Base-by-base conservation (phyloP, 2,113 vertebrate species). In the Seriola rivoliana region DNA sequence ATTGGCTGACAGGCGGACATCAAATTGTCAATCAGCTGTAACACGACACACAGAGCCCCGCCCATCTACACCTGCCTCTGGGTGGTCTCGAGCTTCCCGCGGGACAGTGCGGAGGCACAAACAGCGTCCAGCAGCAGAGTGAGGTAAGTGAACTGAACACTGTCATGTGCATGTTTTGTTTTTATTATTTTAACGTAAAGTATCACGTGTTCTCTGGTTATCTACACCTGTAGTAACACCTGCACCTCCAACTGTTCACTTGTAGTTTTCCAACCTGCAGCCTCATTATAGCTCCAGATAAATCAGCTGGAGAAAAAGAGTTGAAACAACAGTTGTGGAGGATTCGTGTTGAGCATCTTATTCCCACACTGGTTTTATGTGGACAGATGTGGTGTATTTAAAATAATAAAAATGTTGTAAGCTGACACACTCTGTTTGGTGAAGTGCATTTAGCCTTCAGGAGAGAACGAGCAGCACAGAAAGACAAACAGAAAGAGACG, bases 41-140 rank as follows among this genome's bases (percentile, higher is more conserved):
- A 13, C 7, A 12, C 2, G 44, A 23, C 16, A 8, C 25, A 1
- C 16, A 1, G 29, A 67, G 74, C 52, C 77, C 73, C 86, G 25
- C 89, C 86, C 75, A 82, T 46, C 34, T 19, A 1, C 64, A 79
- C 86, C 84, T 76, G 78, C n/a, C 44, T 32, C 54, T 32, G 5
- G 0, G 55, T 16, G n/a, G 58, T 46, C 54, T 52, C 5, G 74
- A 1, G 59, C 59, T 12, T 21, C 11, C 0, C 7, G 13, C 9
- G 0, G 0, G 13, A 34, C 66, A 29, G 40, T 36, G 13, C 71
- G 40, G 34, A 71, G 17, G 3, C 17, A 1, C 38, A 38, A 38
- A 8, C 38, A 38, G 38, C 4, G 13, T 7, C 5, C 23, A 3
- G 50, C 77, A 17, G 0, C 13, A 54, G 50, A 48, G 7, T 4